Evolutionary conservation across 2,113 vertebrate genomes (phyloP).

Genomic region (Laterallus jamaicensis): DNA sequence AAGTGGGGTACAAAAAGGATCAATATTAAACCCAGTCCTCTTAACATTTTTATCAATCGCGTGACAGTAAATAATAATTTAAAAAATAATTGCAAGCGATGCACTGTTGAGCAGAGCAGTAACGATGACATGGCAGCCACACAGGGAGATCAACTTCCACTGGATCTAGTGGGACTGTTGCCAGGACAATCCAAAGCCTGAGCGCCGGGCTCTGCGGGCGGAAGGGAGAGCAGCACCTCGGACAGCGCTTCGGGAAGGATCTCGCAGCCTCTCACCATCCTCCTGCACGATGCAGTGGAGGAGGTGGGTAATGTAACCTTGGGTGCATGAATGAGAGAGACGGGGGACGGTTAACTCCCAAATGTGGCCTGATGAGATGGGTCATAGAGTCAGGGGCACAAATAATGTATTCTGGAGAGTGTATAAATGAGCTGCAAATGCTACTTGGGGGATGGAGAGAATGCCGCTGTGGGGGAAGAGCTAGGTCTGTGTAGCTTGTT

Average conservation of each 20-base stretch:
- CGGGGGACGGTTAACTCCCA: neutral
- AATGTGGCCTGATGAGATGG: neutral
- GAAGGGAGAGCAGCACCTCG: neutral
- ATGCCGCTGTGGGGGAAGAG: neutral
- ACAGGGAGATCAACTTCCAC: neutral
- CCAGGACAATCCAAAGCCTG: neutral
- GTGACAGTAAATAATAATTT: neutral
- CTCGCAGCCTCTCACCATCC: accelerated
- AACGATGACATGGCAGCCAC: neutral
- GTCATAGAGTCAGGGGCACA: neutral
- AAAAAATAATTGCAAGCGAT: neutral
- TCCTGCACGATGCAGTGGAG: neutral
- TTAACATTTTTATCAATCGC: neutral
- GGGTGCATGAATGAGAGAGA: neutral
- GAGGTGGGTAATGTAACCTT: neutral
- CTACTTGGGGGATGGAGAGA: neutral
- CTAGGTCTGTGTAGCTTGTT: neutral
- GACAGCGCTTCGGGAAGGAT: accelerated
- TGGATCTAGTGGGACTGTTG: neutral
- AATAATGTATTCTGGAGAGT: neutral
- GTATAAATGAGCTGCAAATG: neutral
- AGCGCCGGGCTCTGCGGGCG: accelerated
- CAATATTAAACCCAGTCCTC: neutral
- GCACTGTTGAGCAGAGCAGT: neutral
- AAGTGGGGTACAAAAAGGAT: neutral